phyloP scores from a whole-genome alignment of 2,113 vertebrate genomes.

The Mesocricetus auratus region DNA sequence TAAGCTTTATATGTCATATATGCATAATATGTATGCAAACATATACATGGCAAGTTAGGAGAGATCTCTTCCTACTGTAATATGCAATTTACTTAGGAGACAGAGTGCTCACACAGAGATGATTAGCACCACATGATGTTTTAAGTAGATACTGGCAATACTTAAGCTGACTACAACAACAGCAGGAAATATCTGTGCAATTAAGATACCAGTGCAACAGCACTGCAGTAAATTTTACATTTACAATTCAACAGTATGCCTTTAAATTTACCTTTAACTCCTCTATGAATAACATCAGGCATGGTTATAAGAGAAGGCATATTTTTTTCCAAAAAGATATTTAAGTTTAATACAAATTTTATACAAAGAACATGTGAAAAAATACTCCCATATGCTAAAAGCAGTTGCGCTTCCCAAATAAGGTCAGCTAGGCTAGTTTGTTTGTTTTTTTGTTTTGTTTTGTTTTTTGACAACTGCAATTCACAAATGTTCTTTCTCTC shows the following conservation, averaged over 20 bases:
- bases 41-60: neutral
- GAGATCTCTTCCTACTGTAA: neutral
- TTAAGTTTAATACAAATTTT: slow-evolving; percentile 95
- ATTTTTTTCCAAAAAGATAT: slow-evolving; percentile 91
- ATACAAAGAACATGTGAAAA: slow-evolving; percentile 96
- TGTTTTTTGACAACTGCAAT: slow-evolving; percentile 86
- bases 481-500: slow-evolving; percentile 86
- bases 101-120: neutral
- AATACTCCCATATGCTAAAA: slow-evolving; percentile 95
- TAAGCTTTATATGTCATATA: neutral
- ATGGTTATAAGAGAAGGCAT: neutral
- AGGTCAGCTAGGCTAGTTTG: slow-evolving; percentile 89
- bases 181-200: neutral
- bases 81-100: neutral
- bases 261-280: neutral
- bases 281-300: neutral
- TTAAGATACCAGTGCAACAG: neutral
- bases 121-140: neutral
- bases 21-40: neutral
- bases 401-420: slow-evolving; percentile 93
- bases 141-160: neutral
- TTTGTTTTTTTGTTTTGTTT: slow-evolving; percentile 66
- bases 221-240: neutral
- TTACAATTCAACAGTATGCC: neutral
- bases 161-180: neutral